Evolutionary conservation across 2,797 vertebrate species (phyloP).

Genomic region (Saxicola maurus): DNA sequence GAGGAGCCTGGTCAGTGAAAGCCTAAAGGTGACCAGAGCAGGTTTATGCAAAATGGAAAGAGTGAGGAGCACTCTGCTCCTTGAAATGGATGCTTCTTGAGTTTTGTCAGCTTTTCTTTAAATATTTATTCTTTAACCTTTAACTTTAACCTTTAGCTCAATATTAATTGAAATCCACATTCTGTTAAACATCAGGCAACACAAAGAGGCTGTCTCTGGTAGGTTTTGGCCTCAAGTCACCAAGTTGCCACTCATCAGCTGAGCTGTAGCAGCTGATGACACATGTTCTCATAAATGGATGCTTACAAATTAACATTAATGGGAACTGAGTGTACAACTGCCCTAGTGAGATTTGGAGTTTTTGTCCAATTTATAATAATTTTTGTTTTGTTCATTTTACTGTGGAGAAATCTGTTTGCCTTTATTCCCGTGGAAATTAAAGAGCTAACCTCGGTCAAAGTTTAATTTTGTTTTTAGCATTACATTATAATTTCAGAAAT

Average conservation of each 20-base stretch:
- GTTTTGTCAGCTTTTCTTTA: neutral
- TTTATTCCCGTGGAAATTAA: slow-evolving; percentile 16
- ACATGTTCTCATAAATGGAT: neutral
- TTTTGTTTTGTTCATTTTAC: slow-evolving; percentile 8
- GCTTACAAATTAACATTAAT: neutral
- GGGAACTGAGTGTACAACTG: neutral
- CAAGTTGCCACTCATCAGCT: neutral
- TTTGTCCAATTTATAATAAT: neutral
- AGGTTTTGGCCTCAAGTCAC: neutral
- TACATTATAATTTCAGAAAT: slow-evolving; percentile 5
- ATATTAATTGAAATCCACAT: neutral
- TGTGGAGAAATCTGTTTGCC: slow-evolving; percentile 1
- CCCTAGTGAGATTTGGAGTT: neutral
- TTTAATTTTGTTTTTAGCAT: neutral
- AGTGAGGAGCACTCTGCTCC: neutral
- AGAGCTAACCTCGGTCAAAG: neutral
- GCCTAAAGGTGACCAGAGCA: neutral
- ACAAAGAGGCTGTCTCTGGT: neutral
- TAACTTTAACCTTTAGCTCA: neutral
- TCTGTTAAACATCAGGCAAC: neutral
- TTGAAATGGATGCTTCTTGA: neutral
- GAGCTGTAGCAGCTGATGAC: neutral
- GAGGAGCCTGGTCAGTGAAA: neutral
- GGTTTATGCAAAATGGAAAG: neutral
- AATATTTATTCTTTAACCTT: neutral